Evolutionary conservation across 2,888 invertebrate genomes (phyloP).

Genomic region (Iselma pallidipennis): DNA sequence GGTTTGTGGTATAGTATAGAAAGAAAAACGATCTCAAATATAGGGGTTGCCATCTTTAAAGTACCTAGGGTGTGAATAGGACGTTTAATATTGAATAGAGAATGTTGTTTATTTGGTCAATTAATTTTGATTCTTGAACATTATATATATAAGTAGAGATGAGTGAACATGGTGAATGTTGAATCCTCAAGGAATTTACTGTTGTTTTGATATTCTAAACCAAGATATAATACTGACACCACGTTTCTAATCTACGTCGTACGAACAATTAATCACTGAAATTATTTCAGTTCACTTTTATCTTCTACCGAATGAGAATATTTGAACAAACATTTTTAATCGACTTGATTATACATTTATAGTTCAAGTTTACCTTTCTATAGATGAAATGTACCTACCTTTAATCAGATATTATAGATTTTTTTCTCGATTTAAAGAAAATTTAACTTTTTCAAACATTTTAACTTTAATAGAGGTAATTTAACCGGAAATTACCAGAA

Average conservation of each 20-base stretch:
- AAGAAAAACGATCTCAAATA: not conserved
- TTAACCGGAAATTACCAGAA: constrained; percentile 15
- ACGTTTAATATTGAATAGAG: constrained; percentile 21
- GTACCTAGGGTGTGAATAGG: constrained; percentile 3
- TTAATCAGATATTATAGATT: too few species aligned
- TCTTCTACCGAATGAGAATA: constrained; percentile 14
- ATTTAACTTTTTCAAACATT: constrained; percentile 12
- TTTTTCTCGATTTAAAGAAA: too few species aligned
- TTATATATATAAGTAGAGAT: constrained; percentile 18
- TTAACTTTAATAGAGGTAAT: constrained; percentile 21
- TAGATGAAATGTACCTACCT: too few species aligned
- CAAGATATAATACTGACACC: constrained; percentile 22
- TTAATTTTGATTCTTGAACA: constrained; percentile 20
- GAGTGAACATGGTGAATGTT: constrained; percentile 9
- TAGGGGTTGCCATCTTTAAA: not conserved
- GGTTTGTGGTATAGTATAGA: not conserved
- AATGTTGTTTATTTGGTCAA: constrained; percentile 24
- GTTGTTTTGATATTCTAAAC: constrained; percentile 20
- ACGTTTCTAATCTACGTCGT: constrained; percentile 19
- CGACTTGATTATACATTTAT: too few species aligned
- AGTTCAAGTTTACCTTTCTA: too few species aligned
- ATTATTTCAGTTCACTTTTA: constrained; percentile 21
- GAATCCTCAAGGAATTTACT: constrained; percentile 15
- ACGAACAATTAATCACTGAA: constrained; percentile 23
- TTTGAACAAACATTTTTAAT: constrained; percentile 11